Evolutionary conservation across 2,888 invertebrate species (phyloP).

Genomic region (Ferdinandea cuprea): DNA sequence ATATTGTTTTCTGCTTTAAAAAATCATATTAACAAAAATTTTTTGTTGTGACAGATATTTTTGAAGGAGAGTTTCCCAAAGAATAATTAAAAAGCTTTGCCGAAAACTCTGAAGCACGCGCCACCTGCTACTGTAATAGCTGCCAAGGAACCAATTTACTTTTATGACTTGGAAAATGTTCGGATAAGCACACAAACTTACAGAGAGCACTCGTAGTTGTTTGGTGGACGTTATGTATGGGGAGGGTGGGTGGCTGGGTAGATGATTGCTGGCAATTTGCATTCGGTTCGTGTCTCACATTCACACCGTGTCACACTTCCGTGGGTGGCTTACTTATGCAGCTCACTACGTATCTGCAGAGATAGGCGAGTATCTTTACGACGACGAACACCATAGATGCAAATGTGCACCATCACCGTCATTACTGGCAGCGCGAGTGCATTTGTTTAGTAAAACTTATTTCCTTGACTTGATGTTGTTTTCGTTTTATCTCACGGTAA

Average conservation of each 20-base stretch:
- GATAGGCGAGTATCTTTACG: conserved; percentile 29
- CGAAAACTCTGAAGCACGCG: conserved; percentile 41
- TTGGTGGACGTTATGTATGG: conserved; percentile 38
- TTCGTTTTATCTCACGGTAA: conserved; percentile 43
- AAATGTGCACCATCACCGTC: conserved; percentile 70
- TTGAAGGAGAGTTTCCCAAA: background rate
- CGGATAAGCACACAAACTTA: conserved; percentile 35
- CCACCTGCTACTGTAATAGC: conserved; percentile 56
- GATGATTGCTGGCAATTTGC: conserved; percentile 67
- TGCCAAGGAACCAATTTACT: conserved; percentile 64
- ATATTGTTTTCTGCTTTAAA: too few species aligned
- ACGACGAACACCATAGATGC: conserved; percentile 41
- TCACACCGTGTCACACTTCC: conserved; percentile 71
- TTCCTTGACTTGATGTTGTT: conserved; percentile 38
- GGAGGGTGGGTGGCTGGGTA: conserved; percentile 1
- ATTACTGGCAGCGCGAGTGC: conserved; percentile 57
- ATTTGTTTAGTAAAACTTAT: conserved; percentile 66
- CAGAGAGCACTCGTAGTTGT: conserved; percentile 15
- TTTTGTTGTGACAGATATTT: too few species aligned
- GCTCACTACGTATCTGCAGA: conserved; percentile 37
- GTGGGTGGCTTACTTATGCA: conserved; percentile 68
- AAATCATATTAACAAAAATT: too few species aligned
- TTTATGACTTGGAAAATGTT: conserved; percentile 53
- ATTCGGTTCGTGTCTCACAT: conserved; percentile 69
- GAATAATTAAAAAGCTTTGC: conserved; percentile 48